These are phyloP conservation scores for Characodon lateralis DNA, from an alignment of 2,797 vertebrate genomes.

Conservation along the genomic window DNA sequence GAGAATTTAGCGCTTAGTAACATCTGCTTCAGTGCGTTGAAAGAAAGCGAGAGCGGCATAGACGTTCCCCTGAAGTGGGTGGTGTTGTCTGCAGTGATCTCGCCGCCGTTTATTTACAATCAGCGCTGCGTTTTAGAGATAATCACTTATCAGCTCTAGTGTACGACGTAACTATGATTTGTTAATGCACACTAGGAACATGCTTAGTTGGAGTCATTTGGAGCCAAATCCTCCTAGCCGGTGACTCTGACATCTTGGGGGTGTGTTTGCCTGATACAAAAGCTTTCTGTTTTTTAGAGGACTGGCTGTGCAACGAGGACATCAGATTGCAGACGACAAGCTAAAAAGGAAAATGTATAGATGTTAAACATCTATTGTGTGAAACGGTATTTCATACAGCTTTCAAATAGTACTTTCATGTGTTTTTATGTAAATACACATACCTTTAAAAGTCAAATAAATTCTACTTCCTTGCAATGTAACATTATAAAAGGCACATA, in stretches of 20 bases:
- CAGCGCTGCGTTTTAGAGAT: not conserved
- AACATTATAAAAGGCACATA: no score
- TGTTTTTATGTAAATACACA: not conserved
- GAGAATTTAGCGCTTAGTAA: conserved; percentile 53
- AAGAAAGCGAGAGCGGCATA: conserved; percentile 46
- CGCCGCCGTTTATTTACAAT: conserved; percentile 38
- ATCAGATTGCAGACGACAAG: conserved; percentile 32
- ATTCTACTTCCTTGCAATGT: not conserved
- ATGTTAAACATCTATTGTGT: conserved; percentile 1
- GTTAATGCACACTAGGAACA: conserved; percentile 29
- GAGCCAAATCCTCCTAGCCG: conserved; percentile 52
- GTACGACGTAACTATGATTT: conserved; percentile 16
- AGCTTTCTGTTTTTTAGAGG: conserved; percentile 78
- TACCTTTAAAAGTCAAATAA: not conserved
- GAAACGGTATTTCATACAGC: not conserved
- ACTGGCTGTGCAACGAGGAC: conserved; percentile 63
- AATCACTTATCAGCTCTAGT: not conserved
- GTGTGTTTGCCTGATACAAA: conserved; percentile 80
- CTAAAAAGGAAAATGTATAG: conserved; percentile 11
- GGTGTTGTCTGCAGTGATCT: conserved; percentile 56
- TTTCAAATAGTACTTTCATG: not conserved
- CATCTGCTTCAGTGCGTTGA: conserved; percentile 33
- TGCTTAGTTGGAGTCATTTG: conserved; percentile 44
- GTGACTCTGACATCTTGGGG: conserved; percentile 74
- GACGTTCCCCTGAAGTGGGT: conserved; percentile 46